These are phyloP conservation scores for Pangasianodon hypophthalmus DNA, from an alignment of 2,113 vertebrate species.

Conservation along the genomic window DNA sequence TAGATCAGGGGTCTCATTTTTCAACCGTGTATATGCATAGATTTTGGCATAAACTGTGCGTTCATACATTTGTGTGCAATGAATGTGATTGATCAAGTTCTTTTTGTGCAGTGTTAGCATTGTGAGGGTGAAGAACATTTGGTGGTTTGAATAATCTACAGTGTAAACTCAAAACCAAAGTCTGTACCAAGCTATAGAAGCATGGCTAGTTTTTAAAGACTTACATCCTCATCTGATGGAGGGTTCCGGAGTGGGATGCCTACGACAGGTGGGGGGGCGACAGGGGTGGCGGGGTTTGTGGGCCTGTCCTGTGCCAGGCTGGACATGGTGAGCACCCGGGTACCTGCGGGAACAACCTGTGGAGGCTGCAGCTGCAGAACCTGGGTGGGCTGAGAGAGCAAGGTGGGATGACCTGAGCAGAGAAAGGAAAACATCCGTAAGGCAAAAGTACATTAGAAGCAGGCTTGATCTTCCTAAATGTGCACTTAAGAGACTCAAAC, in stretches of 20 bases:
- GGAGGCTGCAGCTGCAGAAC: constrained; percentile 83
- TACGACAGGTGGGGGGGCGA: constrained; percentile 61
- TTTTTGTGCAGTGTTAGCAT: neutral
- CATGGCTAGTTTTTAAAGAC: constrained; percentile 35
- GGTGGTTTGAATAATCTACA: neutral
- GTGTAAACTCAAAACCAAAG: neutral
- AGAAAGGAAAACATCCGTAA: neutral
- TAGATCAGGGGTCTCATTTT: too few species aligned
- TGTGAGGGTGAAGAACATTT: neutral
- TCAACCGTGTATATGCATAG: too few species aligned
- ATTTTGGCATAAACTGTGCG: too few species aligned
- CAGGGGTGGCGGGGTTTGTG: constrained; percentile 62
- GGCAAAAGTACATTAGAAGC: constrained; percentile 8
- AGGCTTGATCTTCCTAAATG: neutral
- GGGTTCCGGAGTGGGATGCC: constrained; percentile 59
- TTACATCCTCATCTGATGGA: constrained; percentile 74
- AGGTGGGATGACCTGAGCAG: constrained; percentile 74
- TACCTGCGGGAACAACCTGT: constrained; percentile 65
- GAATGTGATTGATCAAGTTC: neutral
- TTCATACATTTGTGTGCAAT: neutral
- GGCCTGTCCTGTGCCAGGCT: constrained; percentile 69
- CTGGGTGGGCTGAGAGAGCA: constrained; percentile 79
- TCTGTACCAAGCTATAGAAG: neutral
- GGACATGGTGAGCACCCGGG: constrained; percentile 72
- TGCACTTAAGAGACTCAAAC: neutral